phyloP scores from a whole-genome alignment of 2,113 vertebrate species.

The Halichoerus grypus region DNA sequence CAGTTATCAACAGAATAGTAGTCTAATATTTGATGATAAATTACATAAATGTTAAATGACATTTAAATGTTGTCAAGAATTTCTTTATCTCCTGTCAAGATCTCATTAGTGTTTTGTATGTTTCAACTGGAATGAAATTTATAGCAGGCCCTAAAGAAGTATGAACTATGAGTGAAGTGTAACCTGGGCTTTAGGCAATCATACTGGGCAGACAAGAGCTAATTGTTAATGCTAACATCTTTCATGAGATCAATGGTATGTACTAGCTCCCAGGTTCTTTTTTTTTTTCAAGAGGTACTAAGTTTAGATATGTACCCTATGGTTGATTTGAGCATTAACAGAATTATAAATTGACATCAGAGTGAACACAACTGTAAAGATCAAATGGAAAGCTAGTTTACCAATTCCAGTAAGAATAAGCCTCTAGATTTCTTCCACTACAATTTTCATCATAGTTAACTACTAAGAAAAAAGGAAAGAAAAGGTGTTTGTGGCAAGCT shows the following conservation, averaged over 20 bases:
- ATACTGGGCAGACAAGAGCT: background rate
- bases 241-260: background rate
- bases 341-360: background rate
- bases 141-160: background rate
- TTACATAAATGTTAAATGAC: background rate
- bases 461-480: background rate
- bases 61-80: background rate
- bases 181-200: background rate
- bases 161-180: background rate
- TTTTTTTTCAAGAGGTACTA: background rate
- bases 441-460: background rate
- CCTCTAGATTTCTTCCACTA: background rate
- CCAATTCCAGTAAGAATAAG: background rate
- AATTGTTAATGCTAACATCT: background rate
- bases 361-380: background rate
- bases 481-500: background rate
- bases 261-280: background rate
- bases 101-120: background rate
- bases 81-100: background rate
- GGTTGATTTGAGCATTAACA: background rate
- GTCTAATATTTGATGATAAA: background rate
- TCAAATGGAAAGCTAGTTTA: background rate
- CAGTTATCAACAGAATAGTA: background rate
- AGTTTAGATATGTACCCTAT: background rate
- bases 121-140: background rate